Conservation (phyloP, 2,797 vertebrate genomes). For the Amphiprion clarkii region DNA sequence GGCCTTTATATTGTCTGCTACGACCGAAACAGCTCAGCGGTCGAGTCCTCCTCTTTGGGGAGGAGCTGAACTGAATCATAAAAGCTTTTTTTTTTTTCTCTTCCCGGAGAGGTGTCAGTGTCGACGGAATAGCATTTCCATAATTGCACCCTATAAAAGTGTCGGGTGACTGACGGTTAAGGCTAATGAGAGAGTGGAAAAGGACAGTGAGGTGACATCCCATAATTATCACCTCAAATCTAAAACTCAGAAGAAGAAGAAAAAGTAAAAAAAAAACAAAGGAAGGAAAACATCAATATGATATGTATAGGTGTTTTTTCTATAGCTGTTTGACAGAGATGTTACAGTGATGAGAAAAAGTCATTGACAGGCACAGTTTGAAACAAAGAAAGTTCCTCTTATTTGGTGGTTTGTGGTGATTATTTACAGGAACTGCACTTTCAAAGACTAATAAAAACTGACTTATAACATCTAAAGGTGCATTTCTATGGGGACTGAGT, state of each 20-base stretch:
- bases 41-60: conserved; percentile 39
- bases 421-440: background rate
- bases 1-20: conserved; percentile 32
- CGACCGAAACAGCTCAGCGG: conserved; percentile 30
- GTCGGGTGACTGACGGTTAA: conserved; percentile 63
- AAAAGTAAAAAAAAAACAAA: conserved; percentile 17
- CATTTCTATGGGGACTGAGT: conserved; percentile 37
- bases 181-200: conserved; percentile 67
- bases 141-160: conserved; percentile 70
- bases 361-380: conserved; percentile 20
- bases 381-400: background rate
- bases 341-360: conserved; percentile 15
- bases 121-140: conserved; percentile 57
- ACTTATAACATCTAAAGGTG: conserved; percentile 38
- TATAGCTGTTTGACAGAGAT: conserved; percentile 38
- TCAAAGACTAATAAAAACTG: conserved; percentile 3
- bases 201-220: conserved; percentile 69
- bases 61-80: conserved; percentile 50
- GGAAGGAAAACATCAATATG: conserved; percentile 21
- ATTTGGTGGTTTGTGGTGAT: conserved; percentile 10
- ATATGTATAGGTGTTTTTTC: conserved; percentile 23
- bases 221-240: conserved; percentile 76
- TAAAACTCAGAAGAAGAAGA: conserved; percentile 40
- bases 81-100: conserved; percentile 48
- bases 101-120: conserved; percentile 45